Percentiles rank a stretch among this genome's conserved stretches.
These are phyloP conservation scores for Drosophila cardini DNA, from an alignment of 1,140 invertebrate genomes.

Conservation along the genomic window DNA sequence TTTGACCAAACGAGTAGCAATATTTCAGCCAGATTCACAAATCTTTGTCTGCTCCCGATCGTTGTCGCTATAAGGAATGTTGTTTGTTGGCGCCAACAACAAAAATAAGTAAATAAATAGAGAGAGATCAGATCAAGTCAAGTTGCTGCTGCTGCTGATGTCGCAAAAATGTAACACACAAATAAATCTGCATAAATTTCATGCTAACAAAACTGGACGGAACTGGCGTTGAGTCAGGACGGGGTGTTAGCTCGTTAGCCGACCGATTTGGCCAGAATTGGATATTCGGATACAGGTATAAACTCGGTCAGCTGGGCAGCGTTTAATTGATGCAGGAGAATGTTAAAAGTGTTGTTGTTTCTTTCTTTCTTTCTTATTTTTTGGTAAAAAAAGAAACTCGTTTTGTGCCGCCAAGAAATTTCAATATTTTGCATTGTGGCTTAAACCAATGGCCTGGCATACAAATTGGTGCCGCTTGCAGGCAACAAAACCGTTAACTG, in stretches of 20 bases:
- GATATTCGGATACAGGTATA: background rate
- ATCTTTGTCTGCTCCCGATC: constrained; percentile 27
- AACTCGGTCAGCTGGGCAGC: constrained; percentile 53
- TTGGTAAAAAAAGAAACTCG: constrained; percentile 43
- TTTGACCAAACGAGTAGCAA: constrained; percentile 51
- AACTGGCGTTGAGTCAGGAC: background rate
- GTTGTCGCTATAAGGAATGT: constrained; percentile 66
- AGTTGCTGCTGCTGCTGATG: constrained; percentile 13
- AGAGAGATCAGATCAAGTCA: constrained; percentile 65
- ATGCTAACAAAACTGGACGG: constrained; percentile 26
- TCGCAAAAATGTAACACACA: constrained; percentile 70
- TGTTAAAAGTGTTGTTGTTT: constrained; percentile 31
- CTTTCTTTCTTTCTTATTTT: background rate
- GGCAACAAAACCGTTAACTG: constrained; percentile 72
- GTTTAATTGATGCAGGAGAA: constrained; percentile 57
- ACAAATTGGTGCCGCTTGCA: constrained; percentile 63
- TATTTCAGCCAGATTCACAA: constrained; percentile 51
- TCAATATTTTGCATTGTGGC: constrained; percentile 50
- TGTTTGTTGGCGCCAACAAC: constrained; percentile 22
- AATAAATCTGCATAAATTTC: constrained; percentile 81
- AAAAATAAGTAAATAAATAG: constrained; percentile 11
- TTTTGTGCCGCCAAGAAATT: constrained; percentile 57
- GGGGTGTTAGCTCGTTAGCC: constrained; percentile 57
- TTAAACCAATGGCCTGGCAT: constrained; percentile 67
- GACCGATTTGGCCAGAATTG: constrained; percentile 11